phyloP scores from a whole-genome alignment of 2,797 vertebrate genomes.

The Mergus octosetaceus region DNA sequence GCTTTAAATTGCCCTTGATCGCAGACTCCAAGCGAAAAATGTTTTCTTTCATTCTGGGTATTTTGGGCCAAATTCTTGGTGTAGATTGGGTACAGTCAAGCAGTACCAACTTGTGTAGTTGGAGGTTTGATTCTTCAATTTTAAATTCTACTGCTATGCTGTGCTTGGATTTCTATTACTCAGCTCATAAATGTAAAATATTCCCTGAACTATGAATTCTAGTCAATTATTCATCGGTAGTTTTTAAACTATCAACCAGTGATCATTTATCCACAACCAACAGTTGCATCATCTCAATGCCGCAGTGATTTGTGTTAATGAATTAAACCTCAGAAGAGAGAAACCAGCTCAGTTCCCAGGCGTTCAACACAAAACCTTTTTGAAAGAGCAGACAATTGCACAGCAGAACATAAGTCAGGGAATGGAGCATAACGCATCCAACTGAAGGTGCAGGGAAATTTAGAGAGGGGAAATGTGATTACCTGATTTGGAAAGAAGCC shows the following conservation, averaged over 20 bases:
- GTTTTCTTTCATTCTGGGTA: not conserved
- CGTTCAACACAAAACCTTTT: not conserved
- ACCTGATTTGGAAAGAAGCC: conserved; percentile 16
- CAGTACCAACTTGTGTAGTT: not conserved
- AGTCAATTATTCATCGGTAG: not conserved
- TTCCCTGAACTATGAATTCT: not conserved
- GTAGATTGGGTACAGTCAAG: not conserved
- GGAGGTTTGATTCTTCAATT: not conserved
- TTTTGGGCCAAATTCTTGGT: not conserved
- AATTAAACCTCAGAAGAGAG: conserved; percentile 7
- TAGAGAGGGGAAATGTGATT: conserved; percentile 10
- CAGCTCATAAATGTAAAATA: not conserved
- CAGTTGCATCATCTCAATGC: not conserved
- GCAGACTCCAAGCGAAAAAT: not conserved
- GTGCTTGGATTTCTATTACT: not conserved
- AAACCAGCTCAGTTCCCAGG: not conserved
- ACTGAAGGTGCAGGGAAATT: conserved; percentile 1
- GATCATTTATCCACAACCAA: not conserved
- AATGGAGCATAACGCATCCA: not conserved
- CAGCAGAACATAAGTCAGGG: not conserved
- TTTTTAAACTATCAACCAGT: not conserved
- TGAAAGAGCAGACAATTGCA: not conserved
- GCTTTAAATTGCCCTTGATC: not conserved
- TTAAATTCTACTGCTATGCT: not conserved
- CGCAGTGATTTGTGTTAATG: not conserved